These are phyloP conservation scores for Eutrigla gurnardus DNA, from an alignment of 2,797 vertebrate genomes.

Conservation along the genomic window DNA sequence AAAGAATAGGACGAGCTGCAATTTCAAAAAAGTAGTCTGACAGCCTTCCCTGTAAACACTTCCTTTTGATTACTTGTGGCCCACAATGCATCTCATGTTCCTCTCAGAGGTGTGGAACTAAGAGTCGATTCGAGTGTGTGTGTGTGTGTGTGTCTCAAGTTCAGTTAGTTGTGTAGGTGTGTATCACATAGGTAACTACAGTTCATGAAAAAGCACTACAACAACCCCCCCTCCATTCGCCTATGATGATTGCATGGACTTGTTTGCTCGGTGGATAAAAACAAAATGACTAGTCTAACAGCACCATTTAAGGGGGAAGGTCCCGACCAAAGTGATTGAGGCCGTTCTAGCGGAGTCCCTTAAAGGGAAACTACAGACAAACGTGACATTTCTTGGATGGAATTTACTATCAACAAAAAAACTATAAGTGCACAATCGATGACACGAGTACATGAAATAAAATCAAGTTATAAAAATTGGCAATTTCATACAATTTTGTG, in stretches of 20 bases:
- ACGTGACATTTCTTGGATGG: constrained; percentile 67
- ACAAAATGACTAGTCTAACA: constrained; percentile 92
- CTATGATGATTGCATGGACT: constrained; percentile 88
- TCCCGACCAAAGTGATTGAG: constrained; percentile 91
- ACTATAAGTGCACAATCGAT: constrained; percentile 80
- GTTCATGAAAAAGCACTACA: constrained; percentile 91
- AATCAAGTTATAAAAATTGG: constrained; percentile 68
- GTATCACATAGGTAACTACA: constrained; percentile 85
- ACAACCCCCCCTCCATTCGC: constrained; percentile 80
- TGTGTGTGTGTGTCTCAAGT: constrained; percentile 81
- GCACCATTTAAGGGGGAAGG: constrained; percentile 92
- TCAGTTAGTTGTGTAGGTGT: constrained; percentile 83
- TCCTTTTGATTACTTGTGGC: constrained; percentile 83
- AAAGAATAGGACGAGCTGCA: constrained; percentile 84
- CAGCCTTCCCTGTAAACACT: constrained; percentile 88
- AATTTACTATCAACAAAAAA: constrained; percentile 53
- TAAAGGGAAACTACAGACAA: constrained; percentile 70
- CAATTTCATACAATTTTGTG: constrained; percentile 72
- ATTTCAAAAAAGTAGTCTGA: constrained; percentile 87
- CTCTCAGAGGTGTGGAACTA: constrained; percentile 77
- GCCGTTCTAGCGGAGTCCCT: constrained; percentile 91
- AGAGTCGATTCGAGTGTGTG: constrained; percentile 84
- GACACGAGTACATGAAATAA: constrained; percentile 60
- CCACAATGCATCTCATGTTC: constrained; percentile 72
- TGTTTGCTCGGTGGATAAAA: constrained; percentile 49